phyloP scores from a whole-genome alignment of 1,140 invertebrate genomes.

The Helicoverpa armigera region DNA sequence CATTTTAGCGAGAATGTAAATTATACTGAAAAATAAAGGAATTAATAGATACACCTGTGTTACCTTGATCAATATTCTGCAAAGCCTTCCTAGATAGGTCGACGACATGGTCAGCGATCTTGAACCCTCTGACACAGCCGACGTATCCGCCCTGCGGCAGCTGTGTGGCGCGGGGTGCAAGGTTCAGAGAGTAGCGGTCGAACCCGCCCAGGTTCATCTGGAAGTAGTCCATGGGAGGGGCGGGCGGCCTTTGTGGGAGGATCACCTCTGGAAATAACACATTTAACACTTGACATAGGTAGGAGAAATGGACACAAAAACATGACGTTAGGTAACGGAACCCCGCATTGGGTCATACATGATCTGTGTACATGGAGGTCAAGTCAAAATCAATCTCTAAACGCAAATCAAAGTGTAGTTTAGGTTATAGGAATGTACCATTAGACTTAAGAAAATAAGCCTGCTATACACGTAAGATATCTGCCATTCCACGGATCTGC shows the following conservation, averaged over 20 bases:
- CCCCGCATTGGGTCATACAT: no score
- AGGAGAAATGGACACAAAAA: neutral
- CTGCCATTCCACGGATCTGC: no score
- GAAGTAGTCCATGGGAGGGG: constrained; percentile 94
- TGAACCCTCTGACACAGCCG: constrained; percentile 95
- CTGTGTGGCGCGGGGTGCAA: constrained; percentile 87
- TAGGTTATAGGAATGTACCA: no score
- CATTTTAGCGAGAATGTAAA: no score
- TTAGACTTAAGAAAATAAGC: no score
- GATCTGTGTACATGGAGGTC: no score
- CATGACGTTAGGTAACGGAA: no score
- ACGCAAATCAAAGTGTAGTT: no score
- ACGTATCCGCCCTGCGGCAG: constrained; percentile 91
- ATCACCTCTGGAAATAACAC: constrained; percentile 90
- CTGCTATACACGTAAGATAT: no score
- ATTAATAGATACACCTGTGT: constrained; percentile 47
- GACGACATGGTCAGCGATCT: constrained; percentile 93
- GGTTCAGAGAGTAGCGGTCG: constrained; percentile 90
- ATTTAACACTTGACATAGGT: constrained; percentile 14
- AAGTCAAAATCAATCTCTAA: no score
- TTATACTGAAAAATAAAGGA: no score
- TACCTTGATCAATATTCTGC: constrained; percentile 91
- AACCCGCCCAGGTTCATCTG: constrained; percentile 96
- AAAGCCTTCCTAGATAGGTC: constrained; percentile 91
- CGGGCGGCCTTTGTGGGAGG: constrained; percentile 93